Base-by-base conservation (phyloP, 2,888 invertebrate genomes). In the Selenia dentaria region DNA sequence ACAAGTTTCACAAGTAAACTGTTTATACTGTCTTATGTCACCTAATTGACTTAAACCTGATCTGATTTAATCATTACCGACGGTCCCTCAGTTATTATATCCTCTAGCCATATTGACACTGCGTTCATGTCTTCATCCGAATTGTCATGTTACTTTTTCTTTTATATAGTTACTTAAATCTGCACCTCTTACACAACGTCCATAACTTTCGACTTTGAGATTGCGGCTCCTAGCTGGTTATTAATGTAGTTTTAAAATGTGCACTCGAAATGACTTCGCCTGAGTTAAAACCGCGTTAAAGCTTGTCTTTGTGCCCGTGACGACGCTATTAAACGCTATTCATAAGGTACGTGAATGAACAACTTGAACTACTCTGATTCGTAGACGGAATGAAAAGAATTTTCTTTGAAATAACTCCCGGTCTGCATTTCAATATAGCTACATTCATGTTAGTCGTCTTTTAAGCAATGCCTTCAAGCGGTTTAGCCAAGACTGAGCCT, bases 211-310 rank as follows among this genome's bases (percentile, higher is more conserved):
- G 59, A 74, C 68, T 70, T 67, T 48, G 66, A 76, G 76, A 78
- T 79, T 74, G 10, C n/a, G 36, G 10, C 46, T 61, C n/a, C n/a
- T n/a, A 63, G 62, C 79, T 72, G 69, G 75, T 83, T 83, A 85
- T 85, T 83, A 86, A 84, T 84, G 83, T 82, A 82, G 78, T 80
- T 83, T 84, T 84, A 81, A 85, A 85, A 86, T 79, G 82, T 80
- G 80, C 79, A 70, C 80, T 74, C 64, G 58, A 74, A 79, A 80
- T 76, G 78, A 78, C 79, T 77, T 84, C 76, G 80, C 80, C 79
- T 61, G 54, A 78, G 73, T 82, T 83, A 70, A 78, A 82, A 78
- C 78, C 70, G 61, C 68, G 74, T 70, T 76, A 70, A 73, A 75
- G 69, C 74, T 72, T 76, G 75, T 80, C 83, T 82, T 80, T 83